These are phyloP conservation scores for Urocyon cinereoargenteus DNA, from an alignment of 2,797 vertebrate species.

Conservation along the genomic window DNA sequence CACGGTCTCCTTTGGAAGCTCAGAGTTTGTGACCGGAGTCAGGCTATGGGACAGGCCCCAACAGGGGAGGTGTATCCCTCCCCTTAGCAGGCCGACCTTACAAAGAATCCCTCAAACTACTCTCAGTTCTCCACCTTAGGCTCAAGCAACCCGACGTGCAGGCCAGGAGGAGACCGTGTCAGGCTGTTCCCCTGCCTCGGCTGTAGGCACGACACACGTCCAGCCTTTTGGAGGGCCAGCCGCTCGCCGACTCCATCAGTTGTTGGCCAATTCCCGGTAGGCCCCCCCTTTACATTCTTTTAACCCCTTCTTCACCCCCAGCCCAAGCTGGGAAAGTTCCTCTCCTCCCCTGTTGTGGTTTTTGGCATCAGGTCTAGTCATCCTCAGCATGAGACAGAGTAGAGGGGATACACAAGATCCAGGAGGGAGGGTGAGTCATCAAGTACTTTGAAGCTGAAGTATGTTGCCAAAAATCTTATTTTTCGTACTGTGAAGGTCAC, in stretches of 20 bases:
- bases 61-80: neutral
- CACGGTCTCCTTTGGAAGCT: neutral
- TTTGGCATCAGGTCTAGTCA: neutral
- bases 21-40: neutral
- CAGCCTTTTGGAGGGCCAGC: neutral
- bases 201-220: neutral
- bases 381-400: neutral
- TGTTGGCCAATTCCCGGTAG: neutral
- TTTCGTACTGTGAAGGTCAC: neutral
- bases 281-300: neutral
- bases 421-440: neutral
- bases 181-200: neutral
- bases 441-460: neutral
- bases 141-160: too few species aligned
- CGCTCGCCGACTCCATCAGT: too few species aligned
- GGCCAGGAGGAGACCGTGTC: too few species aligned
- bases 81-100: neutral
- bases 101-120: neutral
- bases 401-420: accelerated
- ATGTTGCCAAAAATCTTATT: neutral
- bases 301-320: neutral
- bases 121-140: neutral
- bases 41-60: neutral
- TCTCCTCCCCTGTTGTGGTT: neutral
- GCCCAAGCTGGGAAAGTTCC: neutral